Evolutionary conservation across 2,113 vertebrate genomes (phyloP), one percentile per base, ranked within the genome.

Genomic region (Coreoperca whiteheadi): DNA sequence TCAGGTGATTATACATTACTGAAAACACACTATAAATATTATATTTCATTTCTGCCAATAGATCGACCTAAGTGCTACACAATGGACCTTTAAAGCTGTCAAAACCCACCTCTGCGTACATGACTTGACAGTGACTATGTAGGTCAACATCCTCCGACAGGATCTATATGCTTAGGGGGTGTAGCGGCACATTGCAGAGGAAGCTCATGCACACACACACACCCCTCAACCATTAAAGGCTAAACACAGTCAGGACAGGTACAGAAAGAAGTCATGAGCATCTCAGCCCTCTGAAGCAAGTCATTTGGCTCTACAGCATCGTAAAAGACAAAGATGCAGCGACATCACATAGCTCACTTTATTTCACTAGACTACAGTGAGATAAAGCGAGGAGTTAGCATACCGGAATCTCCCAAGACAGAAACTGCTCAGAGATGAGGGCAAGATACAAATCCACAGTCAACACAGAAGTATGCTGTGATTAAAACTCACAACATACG

Each of bases 71-170:
- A n/a, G n/a, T n/a, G n/a, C n/a, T n/a, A n/a, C n/a, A n/a, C n/a
- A n/a, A n/a, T n/a, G n/a, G n/a, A n/a, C n/a, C n/a, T n/a, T n/a
- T n/a, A n/a, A n/a, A n/a, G n/a, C 63, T 85, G 81, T 85, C 84
- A 84, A 79, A 86, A 61, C 56, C 83, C 82, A 76, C 86, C 81
- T 69, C 73, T 72, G 73, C 73, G 69, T 82, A 79, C 65, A 81
- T 86, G 81, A 82, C 82, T 86, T 18, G 66, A 88, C 72, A 75
- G 69, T 41, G 70, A 87, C 83, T 82, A 89, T 87, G 82, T 88
- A 84, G 89, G 79, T 90, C 89, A 87, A 57, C 74, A 71, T 39
- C 10, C 30, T 72, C 75, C 69, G 79, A 85, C 87, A 88, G 80
- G 39, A 82, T 75, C 75, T 84, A 74, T 87, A 78, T 75, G 90